Base-by-base conservation (phyloP, 1,140 invertebrate genomes). In the Thalassaphorura encarpata region DNA sequence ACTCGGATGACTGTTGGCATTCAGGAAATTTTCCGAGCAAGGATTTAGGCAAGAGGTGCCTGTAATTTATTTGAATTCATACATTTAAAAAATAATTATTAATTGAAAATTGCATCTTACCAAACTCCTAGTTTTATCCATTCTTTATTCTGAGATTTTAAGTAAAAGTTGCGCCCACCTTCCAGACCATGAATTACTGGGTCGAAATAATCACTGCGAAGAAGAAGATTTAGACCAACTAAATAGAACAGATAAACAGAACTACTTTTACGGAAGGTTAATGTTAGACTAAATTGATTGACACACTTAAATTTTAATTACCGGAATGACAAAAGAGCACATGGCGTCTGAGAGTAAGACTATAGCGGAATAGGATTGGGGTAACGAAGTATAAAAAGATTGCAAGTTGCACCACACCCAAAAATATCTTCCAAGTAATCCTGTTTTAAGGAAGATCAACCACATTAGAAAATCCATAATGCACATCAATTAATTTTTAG, bases 1-100 rank as follows among this genome's bases (percentile, higher is more conserved):
- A 4, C 19, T 6, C 5, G 19, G 23, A 13, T 21, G n/a, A n/a
- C n/a, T 19, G 11, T 6, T 8, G 13, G 8, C 15, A 21, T 8
- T 21, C 5, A 26, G 28, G 45, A 6, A 47, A 24, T 23, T 43
- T 43, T 8, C 8, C 6, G 8, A 19, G 13, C 18, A 13, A 4
- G 26, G 45, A 47, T 47, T 47, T 47, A 13, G 45, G 45, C 6
- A 47, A 26, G 11, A 47, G 5, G 15, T 47, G 45, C 45, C 45
- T 47, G 24, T 8, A 11, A 8, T 11, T 42, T 8, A 42, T 6
- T n/a, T n/a, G n/a, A n/a, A 13, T n/a, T 19, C 41, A 8, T 42
- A 5, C 41, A 11, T 13, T 11, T 6, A 8, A 13, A 42, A 6
- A 42, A 21, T 47, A 6, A 3, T 47, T 8, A 27, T 26, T 47